Evolutionary conservation across 1,140 invertebrate species (phyloP), one percentile per base, ranked within the genome.

Genomic region (Subanguina moxae): DNA sequence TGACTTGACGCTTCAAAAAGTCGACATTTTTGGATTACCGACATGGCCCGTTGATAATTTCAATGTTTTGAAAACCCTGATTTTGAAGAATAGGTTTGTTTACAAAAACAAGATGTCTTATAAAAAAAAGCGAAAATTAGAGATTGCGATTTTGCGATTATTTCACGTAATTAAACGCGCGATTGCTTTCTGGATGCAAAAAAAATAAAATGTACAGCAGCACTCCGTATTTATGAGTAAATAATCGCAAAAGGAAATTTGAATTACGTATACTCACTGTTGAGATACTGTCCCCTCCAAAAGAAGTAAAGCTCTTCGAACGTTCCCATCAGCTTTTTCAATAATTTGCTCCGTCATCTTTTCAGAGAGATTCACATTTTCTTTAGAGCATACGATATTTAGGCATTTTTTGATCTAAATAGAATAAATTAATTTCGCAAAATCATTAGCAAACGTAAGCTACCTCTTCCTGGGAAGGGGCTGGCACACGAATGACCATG

Each of bases 241-340:
- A 25, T 1, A 8, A 66, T 19, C 9, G 52, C 19, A 66, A 52
- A 43, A 23, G 64, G 80, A 83, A 68, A 19, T 74, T 67, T 43
- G 38, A 46, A 57, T 21, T 48, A 19, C 1, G 5, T n/a, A 23
- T 32, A 83, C 85, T 80, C 84, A 90, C 86, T 94, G 89, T 84
- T 94, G 90, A 0, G 93, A 91, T 86, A 90, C 92, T 80, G 90
- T 91, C 8, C 92, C 90, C 85, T 99, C 94, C 74, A 92, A 88
- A 89, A 94, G 93, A 1, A 98, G 85, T 66, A 99, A 84, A 1
- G 94, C 94, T 80, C 92, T 83, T 45, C 96, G 85, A n/a, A 99
- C 84, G 87, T 99, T 99, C 43, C 94, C 85, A 67, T 90, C 88
- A 48, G 90, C 91, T 78, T 88, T 87, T 64, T 89, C 86, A 1